Percentiles rank a stretch among this genome's conserved stretches.
phyloP scores from a whole-genome alignment of 2,113 vertebrate species.

The Paracanthobrama guichenoti region DNA sequence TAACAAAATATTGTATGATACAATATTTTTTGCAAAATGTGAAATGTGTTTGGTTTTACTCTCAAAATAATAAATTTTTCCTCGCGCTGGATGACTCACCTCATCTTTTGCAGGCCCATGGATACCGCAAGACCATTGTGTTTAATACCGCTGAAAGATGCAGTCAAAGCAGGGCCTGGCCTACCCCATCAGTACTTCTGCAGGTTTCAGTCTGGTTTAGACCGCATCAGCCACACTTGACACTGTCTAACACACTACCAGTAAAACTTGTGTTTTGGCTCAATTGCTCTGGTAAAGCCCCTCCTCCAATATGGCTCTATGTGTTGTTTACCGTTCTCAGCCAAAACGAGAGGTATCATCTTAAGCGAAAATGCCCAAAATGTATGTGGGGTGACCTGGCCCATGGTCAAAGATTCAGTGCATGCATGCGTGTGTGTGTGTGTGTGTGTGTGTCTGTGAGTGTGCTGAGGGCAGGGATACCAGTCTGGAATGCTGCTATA shows the following conservation, averaged over 20 bases:
- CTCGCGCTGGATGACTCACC: conserved; percentile 12
- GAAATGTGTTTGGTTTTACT: not conserved
- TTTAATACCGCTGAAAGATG: not conserved
- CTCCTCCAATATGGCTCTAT: conserved; percentile 45
- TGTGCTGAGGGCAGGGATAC: conserved; percentile 59
- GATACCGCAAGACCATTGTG: not conserved
- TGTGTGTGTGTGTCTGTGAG: conserved; percentile 36
- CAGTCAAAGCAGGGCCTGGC: not conserved
- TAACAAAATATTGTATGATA: not conserved
- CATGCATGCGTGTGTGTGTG: conserved; percentile 27
- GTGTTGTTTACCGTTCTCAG: conserved; percentile 8
- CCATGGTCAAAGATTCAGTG: conserved; percentile 38
- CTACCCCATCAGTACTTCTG: not conserved
- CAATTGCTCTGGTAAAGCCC: conserved; percentile 23
- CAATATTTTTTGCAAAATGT: not conserved
- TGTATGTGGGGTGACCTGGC: conserved; percentile 28
- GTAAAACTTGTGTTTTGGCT: conserved; percentile 29
- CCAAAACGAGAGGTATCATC: conserved; percentile 33
- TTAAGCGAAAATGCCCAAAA: conserved; percentile 29
- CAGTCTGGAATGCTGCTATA: conserved; percentile 69
- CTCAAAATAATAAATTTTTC: not conserved
- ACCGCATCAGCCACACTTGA: not conserved
- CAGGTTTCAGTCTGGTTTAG: not conserved
- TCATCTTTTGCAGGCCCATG: not conserved
- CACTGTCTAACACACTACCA: conserved; percentile 20